A percentile compares a stretch with the other conserved stretches of the same genome.
Evolutionary conservation across 2,888 invertebrate species (phyloP).

Genomic region (Dicyrtoma fusca): DNA sequence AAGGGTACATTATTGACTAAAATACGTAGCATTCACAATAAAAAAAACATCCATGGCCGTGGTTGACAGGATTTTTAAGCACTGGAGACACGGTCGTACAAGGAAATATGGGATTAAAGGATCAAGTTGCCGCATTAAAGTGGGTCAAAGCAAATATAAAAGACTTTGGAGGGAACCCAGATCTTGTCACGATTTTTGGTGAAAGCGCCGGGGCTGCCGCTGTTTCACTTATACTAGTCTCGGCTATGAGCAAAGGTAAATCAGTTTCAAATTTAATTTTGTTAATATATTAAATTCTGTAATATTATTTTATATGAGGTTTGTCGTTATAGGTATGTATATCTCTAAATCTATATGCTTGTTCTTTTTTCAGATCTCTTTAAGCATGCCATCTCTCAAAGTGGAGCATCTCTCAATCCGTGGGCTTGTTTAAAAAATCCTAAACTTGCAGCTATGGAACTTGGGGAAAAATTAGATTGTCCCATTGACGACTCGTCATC

Average conservation of each 20-base stretch:
- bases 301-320: too few species aligned
- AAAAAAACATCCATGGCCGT: too few species aligned
- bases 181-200: constrained; percentile 26
- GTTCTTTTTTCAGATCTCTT: constrained; percentile 26
- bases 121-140: constrained; percentile 35
- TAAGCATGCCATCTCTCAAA: constrained; percentile 43
- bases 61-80: constrained; percentile 49
- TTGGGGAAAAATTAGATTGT: constrained; percentile 47
- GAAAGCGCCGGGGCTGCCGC: constrained; percentile 25
- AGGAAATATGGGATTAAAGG: constrained; percentile 50
- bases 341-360: too few species aligned
- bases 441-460: constrained; percentile 37
- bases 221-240: constrained; percentile 25
- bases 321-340: too few species aligned
- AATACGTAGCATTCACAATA: too few species aligned
- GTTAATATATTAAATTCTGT: neutral
- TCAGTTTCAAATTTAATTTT: too few species aligned
- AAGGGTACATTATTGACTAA: too few species aligned
- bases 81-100: constrained; percentile 49
- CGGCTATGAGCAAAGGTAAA: constrained; percentile 27
- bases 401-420: constrained; percentile 46
- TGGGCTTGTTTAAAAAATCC: constrained; percentile 47
- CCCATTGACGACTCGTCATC: constrained; percentile 39
- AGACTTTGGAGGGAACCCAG: constrained; percentile 26
- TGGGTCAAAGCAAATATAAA: constrained; percentile 23